Evolutionary conservation across 2,113 vertebrate genomes (phyloP), one percentile per base, ranked within the genome.

Genomic region (Cairina moschata): DNA sequence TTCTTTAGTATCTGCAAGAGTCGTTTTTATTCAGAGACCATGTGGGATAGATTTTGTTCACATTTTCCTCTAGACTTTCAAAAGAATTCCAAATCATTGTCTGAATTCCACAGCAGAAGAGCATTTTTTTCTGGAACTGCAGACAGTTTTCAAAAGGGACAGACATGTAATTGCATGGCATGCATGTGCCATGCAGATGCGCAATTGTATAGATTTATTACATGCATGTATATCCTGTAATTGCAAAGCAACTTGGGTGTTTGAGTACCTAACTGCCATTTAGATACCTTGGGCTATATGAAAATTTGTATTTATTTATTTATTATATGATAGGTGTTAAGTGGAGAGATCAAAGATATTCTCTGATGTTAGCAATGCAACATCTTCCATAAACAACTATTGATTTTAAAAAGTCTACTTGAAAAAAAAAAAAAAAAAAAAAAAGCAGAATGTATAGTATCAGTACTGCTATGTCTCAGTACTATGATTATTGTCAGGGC

Each of bases 341-440:
- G 8, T 52, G 8, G 11, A 58, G 23, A 82, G 38, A 60, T 58
- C 36, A 31, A 44, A 58, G 16, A 38, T n/a, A 62, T 5, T 21
- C 9, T 60, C 69, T 48, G 31, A 65, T 25, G 15, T 56, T 82
- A 38, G 38, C 77, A 38, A 79, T 50, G 20, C n/a, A 72, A 11
- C 9, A 58, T 52, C 22, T 66, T 81, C 74, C 20, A 46, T 13
- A 81, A 55, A 56, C 18, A 59, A n/a, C 6, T 34, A 56, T 29
- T 10, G 52, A n/a, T 80, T 81, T 80, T 22, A 3, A 2, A 66
- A 71, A 74, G 17, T 29, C 22, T 72, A 1, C 26, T 68, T 84
- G 25, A 38, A 11, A 73, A 86, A 58, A 54, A 2, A 0, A 1
- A 6, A 58, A 54, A 58, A 58, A 2, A 1, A 1, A 58, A 58